phyloP scores from a whole-genome alignment of 2,888 invertebrate genomes.

The Agrotis clavis region DNA sequence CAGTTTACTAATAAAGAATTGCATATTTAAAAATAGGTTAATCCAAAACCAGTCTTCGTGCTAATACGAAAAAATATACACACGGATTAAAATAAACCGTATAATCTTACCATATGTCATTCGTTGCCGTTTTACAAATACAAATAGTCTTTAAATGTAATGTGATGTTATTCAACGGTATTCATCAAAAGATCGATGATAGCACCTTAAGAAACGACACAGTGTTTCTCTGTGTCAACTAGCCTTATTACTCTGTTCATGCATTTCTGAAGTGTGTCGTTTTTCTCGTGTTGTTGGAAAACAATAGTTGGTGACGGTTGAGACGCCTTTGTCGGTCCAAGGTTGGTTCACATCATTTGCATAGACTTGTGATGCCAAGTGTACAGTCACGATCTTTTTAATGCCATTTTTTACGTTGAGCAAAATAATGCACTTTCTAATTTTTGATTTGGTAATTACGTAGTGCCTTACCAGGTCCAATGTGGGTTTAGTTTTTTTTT shows the following conservation, averaged over 20 bases:
- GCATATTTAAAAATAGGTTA: constrained; percentile 21
- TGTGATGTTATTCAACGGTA: constrained; percentile 76
- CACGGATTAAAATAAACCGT: constrained; percentile 56
- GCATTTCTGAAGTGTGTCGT: constrained; percentile 33
- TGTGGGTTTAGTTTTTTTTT: background rate
- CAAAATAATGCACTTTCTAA: constrained; percentile 67
- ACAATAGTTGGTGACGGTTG: constrained; percentile 51
- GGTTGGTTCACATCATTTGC: constrained; percentile 85
- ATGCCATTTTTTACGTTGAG: constrained; percentile 72
- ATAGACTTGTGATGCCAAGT: constrained; percentile 77
- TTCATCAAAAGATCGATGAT: constrained; percentile 72
- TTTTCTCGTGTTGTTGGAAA: constrained; percentile 55
- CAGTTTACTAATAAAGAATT: constrained; percentile 2
- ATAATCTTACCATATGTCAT: constrained; percentile 72
- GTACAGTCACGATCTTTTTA: constrained; percentile 78
- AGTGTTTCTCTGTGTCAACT: constrained; percentile 57
- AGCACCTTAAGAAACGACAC: constrained; percentile 52
- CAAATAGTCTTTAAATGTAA: constrained; percentile 77
- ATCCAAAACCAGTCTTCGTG: constrained; percentile 41
- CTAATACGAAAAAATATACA: constrained; percentile 49
- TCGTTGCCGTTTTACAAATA: constrained; percentile 72
- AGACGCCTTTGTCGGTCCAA: constrained; percentile 75
- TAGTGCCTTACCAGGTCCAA: background rate
- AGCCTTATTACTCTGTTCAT: constrained; percentile 21
- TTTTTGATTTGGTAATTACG: constrained; percentile 36